These are phyloP conservation scores for Rallus crepitans DNA, from an alignment of 2,797 vertebrate species.

Conservation along the genomic window DNA sequence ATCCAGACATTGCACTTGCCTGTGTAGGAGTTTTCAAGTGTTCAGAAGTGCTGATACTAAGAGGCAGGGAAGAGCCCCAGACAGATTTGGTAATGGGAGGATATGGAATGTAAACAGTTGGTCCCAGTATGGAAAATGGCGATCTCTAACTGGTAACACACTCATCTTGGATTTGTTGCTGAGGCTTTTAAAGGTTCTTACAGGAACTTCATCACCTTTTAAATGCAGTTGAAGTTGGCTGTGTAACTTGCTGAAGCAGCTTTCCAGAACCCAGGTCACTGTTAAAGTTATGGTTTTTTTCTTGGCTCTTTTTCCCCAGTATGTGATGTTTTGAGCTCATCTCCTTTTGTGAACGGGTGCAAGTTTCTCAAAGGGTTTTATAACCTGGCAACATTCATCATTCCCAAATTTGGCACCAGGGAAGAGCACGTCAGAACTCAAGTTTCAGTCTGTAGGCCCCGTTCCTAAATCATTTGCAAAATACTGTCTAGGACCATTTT, in stretches of 20 bases:
- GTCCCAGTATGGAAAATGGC: background rate
- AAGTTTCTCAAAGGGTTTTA: background rate
- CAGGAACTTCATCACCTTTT: background rate
- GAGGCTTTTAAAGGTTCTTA: background rate
- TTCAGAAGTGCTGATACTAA: background rate
- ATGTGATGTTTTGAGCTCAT: background rate
- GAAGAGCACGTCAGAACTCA: background rate
- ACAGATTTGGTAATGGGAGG: background rate
- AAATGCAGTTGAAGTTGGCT: background rate
- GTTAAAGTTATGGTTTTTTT: background rate
- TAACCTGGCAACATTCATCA: background rate
- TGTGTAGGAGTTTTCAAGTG: background rate
- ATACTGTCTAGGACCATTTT: background rate
- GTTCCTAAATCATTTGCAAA: background rate
- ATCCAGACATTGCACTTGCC: background rate
- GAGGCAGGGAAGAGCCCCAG: background rate
- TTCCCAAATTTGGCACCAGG: background rate
- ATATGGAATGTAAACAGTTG: background rate
- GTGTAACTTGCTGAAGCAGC: background rate
- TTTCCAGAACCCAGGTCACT: background rate
- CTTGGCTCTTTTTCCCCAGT: background rate
- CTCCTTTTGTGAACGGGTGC: background rate
- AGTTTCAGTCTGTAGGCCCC: background rate
- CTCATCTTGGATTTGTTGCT: background rate
- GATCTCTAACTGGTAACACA: background rate